Evolutionary conservation across 2,113 vertebrate genomes (phyloP).

Genomic region (Tragelaphus imberbis): DNA sequence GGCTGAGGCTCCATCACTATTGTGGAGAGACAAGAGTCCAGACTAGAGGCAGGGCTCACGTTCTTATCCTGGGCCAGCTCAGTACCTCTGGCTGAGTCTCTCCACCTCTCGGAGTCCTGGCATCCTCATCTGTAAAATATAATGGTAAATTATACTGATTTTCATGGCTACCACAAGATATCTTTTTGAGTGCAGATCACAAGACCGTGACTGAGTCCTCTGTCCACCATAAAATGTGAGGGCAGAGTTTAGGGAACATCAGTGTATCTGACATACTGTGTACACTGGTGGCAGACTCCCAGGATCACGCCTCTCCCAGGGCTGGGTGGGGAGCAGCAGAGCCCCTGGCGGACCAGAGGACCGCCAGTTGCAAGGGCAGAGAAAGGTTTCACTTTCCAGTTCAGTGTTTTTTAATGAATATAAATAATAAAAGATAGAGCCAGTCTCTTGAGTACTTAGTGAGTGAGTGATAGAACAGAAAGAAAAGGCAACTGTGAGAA

Average conservation of each 20-base stretch:
- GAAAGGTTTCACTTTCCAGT: not conserved
- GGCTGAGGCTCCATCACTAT: not conserved
- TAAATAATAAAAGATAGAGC: not conserved
- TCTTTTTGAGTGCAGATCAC: not conserved
- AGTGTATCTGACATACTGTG: not conserved
- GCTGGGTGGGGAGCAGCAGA: not conserved
- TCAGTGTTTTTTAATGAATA: not conserved
- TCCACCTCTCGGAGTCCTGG: not conserved
- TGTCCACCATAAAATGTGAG: not conserved
- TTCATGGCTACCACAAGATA: not conserved
- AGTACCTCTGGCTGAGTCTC: not conserved
- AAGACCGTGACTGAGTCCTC: not conserved
- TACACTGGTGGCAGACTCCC: accelerated
- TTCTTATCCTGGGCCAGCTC: not conserved
- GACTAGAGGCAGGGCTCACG: not conserved
- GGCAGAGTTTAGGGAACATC: not conserved
- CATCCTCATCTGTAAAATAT: not conserved
- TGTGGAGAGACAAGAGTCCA: not conserved
- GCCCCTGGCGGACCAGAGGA: not conserved
- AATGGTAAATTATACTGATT: not conserved
- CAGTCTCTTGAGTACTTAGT: not conserved
- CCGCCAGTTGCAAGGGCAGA: not conserved
- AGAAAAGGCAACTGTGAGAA: not conserved
- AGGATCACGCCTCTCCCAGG: not conserved
- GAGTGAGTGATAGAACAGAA: not conserved